Conservation (phyloP, 2,888 invertebrate genomes). For the Clusia tigrina region DNA sequence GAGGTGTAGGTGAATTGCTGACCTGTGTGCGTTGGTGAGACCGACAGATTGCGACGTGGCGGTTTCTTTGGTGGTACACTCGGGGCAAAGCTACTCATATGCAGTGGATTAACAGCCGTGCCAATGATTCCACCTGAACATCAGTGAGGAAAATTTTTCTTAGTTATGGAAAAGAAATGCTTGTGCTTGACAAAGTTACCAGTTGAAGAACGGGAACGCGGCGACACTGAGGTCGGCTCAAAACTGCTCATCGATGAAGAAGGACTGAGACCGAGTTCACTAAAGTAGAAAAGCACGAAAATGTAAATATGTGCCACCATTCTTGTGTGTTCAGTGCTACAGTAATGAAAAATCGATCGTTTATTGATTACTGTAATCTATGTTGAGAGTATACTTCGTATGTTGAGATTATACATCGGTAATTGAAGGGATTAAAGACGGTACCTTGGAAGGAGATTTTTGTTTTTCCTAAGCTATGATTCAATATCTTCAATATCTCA, state of each 20-base stretch:
- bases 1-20: constrained; percentile 54
- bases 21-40: constrained; percentile 80
- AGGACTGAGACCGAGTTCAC: constrained; percentile 58
- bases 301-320: neutral
- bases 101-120: constrained; percentile 35
- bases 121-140: constrained; percentile 44
- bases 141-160: constrained; percentile 18
- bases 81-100: constrained; percentile 54
- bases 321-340: neutral
- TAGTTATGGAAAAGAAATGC: constrained; percentile 24
- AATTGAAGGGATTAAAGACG: no score
- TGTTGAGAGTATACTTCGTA: no score
- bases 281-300: constrained; percentile 22
- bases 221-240: constrained; percentile 58
- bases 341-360: no score
- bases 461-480: no score
- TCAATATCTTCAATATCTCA: no score
- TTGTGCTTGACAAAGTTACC: constrained; percentile 33
- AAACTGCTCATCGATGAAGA: constrained; percentile 62
- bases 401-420: no score
- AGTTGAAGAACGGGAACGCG: constrained; percentile 54
- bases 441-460: no score
- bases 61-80: constrained; percentile 90
- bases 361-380: no score
- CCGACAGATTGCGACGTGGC: constrained; percentile 83